phyloP scores from a whole-genome alignment of 2,888 invertebrate species.

The Dasypogon diadema region DNA sequence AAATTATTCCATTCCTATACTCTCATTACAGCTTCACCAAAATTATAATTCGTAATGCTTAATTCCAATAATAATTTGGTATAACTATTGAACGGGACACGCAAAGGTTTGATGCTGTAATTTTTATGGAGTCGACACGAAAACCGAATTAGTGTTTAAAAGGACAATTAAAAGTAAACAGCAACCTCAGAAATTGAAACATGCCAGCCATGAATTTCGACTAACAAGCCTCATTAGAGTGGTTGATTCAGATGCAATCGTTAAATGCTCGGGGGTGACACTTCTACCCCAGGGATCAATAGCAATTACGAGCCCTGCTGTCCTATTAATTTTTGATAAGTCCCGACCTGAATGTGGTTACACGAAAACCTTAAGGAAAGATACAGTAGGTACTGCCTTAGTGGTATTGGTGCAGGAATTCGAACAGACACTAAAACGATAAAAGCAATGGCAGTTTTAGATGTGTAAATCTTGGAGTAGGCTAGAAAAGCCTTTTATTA shows the following conservation, averaged over 20 bases:
- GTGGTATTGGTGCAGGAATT: not conserved
- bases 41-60: no score
- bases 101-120: not conserved
- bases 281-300: conserved; percentile 19
- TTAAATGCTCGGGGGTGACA: conserved; percentile 18
- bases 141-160: conserved; percentile 10
- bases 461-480: not conserved
- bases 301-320: conserved; percentile 18
- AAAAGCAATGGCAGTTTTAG: not conserved
- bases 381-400: not conserved
- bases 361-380: conserved; percentile 8
- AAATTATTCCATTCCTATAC: no score
- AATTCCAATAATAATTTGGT: no score
- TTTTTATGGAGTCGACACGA: conserved; percentile 26
- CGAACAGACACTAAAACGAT: not conserved
- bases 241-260: conserved; percentile 33
- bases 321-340: conserved; percentile 36
- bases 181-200: not conserved
- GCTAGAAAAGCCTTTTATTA: conserved; percentile 46
- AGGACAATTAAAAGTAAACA: not conserved
- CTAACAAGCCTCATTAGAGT: conserved; percentile 32
- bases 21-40: no score
- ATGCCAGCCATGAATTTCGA: conserved; percentile 23
- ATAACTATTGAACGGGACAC: not conserved
- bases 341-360: conserved; percentile 13